Evolutionary conservation across 2,113 vertebrate genomes (phyloP).

Genomic region (Tachuris rubrigastra): DNA sequence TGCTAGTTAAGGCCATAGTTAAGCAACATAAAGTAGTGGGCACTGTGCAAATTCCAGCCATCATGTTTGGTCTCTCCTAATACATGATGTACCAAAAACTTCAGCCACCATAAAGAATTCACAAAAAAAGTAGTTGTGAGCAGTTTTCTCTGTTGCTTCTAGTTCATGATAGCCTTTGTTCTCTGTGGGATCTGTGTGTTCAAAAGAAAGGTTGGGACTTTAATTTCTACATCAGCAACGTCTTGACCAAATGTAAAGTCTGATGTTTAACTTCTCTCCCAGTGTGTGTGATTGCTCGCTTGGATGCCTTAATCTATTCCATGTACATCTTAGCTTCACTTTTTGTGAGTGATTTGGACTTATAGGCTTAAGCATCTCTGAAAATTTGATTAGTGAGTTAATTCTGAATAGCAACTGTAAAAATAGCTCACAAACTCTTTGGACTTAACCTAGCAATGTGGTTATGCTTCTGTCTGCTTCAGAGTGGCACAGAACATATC

Average conservation of each 20-base stretch:
- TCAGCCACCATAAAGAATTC: neutral
- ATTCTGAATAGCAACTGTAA: neutral
- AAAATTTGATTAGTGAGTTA: neutral
- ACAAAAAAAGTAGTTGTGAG: neutral
- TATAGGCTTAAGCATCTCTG: neutral
- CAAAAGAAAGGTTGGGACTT: neutral
- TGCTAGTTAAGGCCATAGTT: neutral
- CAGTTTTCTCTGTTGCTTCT: neutral
- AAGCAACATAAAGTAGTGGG: neutral
- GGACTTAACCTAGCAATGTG: neutral
- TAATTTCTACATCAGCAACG: no score
- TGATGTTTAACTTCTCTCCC: neutral
- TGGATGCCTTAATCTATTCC: neutral
- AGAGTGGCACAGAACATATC: neutral
- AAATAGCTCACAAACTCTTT: neutral
- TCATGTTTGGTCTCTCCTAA: rapidly evolving
- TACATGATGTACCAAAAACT: neutral
- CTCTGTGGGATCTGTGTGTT: neutral
- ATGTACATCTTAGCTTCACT: neutral
- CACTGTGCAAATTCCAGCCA: neutral
- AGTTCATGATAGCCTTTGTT: neutral
- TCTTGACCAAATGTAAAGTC: neutral
- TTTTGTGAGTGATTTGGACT: neutral
- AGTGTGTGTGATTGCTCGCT: neutral
- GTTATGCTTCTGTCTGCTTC: neutral